Conservation (phyloP, 2,797 vertebrate genomes). For the Labeo calbasu region DNA sequence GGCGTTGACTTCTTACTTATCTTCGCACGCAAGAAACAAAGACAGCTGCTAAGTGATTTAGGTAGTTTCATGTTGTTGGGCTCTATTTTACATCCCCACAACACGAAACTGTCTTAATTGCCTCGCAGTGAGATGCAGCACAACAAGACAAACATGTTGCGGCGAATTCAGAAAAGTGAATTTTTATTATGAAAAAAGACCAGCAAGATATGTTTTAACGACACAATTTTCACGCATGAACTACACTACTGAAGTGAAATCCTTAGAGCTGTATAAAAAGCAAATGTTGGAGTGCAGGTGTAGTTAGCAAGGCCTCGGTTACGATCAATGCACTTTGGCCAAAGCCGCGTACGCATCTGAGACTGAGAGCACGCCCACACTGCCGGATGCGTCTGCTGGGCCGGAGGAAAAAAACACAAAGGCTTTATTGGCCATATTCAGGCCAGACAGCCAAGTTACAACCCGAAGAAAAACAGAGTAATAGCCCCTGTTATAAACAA, state of each 20-base stretch:
- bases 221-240: neutral
- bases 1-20: neutral
- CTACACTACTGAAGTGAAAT: slow-evolving; percentile 42
- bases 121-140: slow-evolving; percentile 78
- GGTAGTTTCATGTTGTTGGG: slow-evolving; percentile 99
- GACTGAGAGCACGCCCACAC: slow-evolving; percentile 71
- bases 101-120: slow-evolving; percentile 98
- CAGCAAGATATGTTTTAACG: neutral
- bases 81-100: slow-evolving; percentile 88
- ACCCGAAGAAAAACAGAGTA: slow-evolving; percentile 81
- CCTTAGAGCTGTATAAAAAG: slow-evolving; percentile 20
- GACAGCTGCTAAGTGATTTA: slow-evolving; percentile 92
- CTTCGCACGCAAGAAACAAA: slow-evolving; percentile 60
- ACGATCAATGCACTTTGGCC: slow-evolving; percentile 90
- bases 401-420: slow-evolving; percentile 78
- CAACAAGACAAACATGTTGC: slow-evolving; percentile 32
- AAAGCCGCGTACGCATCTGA: slow-evolving; percentile 69
- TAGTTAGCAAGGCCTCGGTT: slow-evolving; percentile 95
- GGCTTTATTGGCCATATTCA: slow-evolving; percentile 84
- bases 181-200: neutral
- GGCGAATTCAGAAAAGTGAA: neutral
- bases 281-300: slow-evolving; percentile 55
- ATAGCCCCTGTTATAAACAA: slow-evolving; percentile 81
- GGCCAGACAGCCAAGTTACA: slow-evolving; percentile 80
- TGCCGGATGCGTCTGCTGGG: slow-evolving; percentile 79